Conservation (phyloP, 2,888 invertebrate species). For the Parelbella ahira region DNA sequence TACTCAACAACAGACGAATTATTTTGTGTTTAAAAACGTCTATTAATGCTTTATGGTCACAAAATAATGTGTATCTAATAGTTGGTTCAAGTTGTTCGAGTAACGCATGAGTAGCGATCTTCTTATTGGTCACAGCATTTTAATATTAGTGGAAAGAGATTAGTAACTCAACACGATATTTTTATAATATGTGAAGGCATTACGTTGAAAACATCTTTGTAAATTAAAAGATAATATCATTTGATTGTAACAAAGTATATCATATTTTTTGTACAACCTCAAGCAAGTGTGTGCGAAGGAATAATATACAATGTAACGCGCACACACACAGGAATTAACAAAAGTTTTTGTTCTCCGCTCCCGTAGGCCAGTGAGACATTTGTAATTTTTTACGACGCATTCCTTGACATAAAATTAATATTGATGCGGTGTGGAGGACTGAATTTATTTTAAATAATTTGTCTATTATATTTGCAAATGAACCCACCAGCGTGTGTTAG, state of each 20-base stretch:
- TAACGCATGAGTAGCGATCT: too few relatives aligned
- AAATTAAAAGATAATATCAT: constrained; percentile 9
- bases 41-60: too few relatives aligned
- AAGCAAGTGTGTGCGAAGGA: not conserved
- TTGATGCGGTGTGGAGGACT: constrained; percentile 15
- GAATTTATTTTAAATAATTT: constrained; percentile 19
- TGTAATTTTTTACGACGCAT: constrained; percentile 16
- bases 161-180: too few relatives aligned
- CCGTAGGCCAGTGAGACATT: constrained; percentile 19
- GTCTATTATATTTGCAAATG: constrained; percentile 25
- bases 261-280: not conserved
- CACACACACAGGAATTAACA: constrained; percentile 17
- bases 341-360: constrained; percentile 8
- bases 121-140: too few relatives aligned
- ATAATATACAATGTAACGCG: constrained; percentile 18
- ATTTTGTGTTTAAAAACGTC: too few relatives aligned
- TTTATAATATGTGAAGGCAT: too few relatives aligned
- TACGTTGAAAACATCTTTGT: too few relatives aligned
- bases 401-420: constrained; percentile 25
- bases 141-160: too few relatives aligned
- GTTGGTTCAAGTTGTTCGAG: too few relatives aligned
- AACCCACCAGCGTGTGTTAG: not conserved
- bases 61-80: too few relatives aligned
- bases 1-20: too few relatives aligned
- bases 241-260: constrained; percentile 1